Evolutionary conservation across 2,888 invertebrate species (phyloP).

Genomic region (Drosophila mettleri): DNA sequence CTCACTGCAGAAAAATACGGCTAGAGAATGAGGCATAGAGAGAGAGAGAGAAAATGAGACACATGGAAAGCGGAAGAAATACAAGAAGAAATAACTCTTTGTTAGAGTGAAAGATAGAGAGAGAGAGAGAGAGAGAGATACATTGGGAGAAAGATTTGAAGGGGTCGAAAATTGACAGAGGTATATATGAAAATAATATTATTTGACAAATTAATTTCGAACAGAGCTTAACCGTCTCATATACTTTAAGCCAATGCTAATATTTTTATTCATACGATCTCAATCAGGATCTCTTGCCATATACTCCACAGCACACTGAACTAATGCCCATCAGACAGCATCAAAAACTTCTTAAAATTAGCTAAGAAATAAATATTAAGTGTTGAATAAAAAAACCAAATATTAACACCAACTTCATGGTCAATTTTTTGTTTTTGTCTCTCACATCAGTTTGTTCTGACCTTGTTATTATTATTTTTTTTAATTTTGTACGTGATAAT

Average conservation of each 20-base stretch:
- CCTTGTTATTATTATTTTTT: background rate
- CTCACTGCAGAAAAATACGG: background rate
- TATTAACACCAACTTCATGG: background rate
- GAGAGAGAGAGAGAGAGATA: too few species aligned
- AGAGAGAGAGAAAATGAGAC: background rate
- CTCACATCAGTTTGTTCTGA: background rate
- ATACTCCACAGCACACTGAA: background rate
- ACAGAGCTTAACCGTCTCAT: too few species aligned
- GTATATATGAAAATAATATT: background rate
- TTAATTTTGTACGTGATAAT: background rate
- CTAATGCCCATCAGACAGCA: background rate
- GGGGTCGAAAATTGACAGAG: background rate
- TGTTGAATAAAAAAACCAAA: background rate
- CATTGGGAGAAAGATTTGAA: background rate
- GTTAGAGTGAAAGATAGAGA: too few species aligned
- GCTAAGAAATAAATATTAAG: background rate
- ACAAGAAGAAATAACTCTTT: too few species aligned
- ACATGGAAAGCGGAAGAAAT: too few species aligned
- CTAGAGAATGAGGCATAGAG: background rate
- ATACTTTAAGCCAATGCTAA: background rate
- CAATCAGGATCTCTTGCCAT: background rate
- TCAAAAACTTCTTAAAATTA: background rate
- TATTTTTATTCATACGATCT: background rate
- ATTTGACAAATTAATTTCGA: too few species aligned
- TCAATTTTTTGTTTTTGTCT: constrained; percentile 3